Evolutionary conservation across 2,888 invertebrate genomes (phyloP), one percentile per base, ranked within the genome.

Genomic region (Stenchaetothrips biformis): DNA sequence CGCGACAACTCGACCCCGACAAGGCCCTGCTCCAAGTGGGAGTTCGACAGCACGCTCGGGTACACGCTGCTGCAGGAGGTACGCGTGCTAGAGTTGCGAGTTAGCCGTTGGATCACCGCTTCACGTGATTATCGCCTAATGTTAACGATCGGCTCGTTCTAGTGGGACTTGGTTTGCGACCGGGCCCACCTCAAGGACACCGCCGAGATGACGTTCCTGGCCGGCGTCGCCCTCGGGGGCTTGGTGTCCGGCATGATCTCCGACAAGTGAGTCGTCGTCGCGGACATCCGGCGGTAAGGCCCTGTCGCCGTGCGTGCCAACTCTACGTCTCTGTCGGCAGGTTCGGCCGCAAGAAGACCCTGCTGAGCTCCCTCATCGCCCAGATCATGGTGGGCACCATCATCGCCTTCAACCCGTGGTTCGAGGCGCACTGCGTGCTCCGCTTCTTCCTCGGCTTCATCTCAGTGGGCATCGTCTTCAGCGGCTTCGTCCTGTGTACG

Each of bases 391-490:
- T 93, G 27, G 93, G 91, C 86, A 87, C 88, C 84, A 87, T 90
- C n/a, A 90, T 94, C 0, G 91, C 93, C 16, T 90, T 94, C 84
- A 90, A 91, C 6, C 91, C 92, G 27, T 92, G 92, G 83, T 93
- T 92, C 86, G 88, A 91, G 83, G 88, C 93, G 82, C 95, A 94
- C 86, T 89, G 93, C 78, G 87, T 91, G 0, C 89, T 94, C 77
- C 88, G 94, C 78, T 91, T 92, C 6, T 85, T 92, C 4, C 89
- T 94, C 85, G 95, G 95, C 0, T 90, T 92, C 83, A 92, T 93
- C 18, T 93, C 93, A 0, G 93, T 94, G n/a, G 93, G 94, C 25
- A 92, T 94, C 79, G 94, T 94, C 47, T 93, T 94, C 86, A 92
- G 94, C 67, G 93, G 93, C 48, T 93, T 95, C 84, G 94, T 95